Evolutionary conservation across 2,797 vertebrate genomes (phyloP).

Genomic region (Sebastes paucispinis): DNA sequence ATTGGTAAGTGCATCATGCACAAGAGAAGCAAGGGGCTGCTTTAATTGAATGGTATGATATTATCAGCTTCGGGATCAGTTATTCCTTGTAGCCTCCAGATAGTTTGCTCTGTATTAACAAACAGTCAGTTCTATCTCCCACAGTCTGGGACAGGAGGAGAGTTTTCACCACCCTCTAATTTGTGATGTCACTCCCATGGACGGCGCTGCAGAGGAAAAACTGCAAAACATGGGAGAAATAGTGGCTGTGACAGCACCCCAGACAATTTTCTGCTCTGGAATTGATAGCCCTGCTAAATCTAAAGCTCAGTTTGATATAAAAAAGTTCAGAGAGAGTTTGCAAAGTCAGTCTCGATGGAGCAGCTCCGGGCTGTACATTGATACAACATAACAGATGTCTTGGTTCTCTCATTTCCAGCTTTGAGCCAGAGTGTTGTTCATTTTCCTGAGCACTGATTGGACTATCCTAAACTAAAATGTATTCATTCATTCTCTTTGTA

Average conservation of each 20-base stretch:
- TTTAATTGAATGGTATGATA: conserved; percentile 34
- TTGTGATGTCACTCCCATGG: conserved; percentile 57
- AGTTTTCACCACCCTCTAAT: conserved; percentile 41
- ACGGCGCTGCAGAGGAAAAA: conserved; percentile 44
- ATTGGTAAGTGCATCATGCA: conserved; percentile 1
- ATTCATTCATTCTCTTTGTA: conserved; percentile 50
- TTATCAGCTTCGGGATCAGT: conserved; percentile 28
- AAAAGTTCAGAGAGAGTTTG: conserved; percentile 66
- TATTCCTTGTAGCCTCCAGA: conserved; percentile 21
- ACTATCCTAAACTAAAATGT: conserved; percentile 37
- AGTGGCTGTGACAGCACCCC: conserved; percentile 40
- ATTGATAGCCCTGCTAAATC: conserved; percentile 65
- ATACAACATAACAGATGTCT: conserved; percentile 64
- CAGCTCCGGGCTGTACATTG: conserved; percentile 51
- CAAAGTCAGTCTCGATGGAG: conserved; percentile 54
- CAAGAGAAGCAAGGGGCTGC: not conserved
- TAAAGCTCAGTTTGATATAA: conserved; percentile 55
- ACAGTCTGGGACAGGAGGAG: not conserved
- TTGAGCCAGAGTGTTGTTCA: conserved; percentile 39
- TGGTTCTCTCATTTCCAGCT: conserved; percentile 56
- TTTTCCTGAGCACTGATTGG: conserved; percentile 52
- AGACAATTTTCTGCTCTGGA: conserved; percentile 43
- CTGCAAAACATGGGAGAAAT: conserved; percentile 47
- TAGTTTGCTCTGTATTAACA: conserved; percentile 32
- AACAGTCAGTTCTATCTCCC: conserved; percentile 15